phyloP scores from a whole-genome alignment of 2,113 vertebrate genomes.

The Accipiter cooperii region DNA sequence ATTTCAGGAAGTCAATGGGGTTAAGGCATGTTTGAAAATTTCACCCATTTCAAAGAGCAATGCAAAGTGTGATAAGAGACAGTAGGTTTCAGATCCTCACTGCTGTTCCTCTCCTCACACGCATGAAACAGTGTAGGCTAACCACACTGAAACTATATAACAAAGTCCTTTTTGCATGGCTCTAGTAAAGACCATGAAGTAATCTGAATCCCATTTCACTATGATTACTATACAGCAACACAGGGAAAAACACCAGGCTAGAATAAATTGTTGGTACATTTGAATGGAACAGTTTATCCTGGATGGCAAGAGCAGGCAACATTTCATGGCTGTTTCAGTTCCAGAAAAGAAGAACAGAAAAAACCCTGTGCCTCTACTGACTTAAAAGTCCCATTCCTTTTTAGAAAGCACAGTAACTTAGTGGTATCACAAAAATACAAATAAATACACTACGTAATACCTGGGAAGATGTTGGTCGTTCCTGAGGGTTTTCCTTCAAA shows the following conservation, averaged over 20 bases:
- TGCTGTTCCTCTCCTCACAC: neutral
- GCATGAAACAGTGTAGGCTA: neutral
- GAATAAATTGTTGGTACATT: neutral
- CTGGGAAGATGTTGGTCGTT: slow-evolving; percentile 89
- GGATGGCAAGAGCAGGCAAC: neutral
- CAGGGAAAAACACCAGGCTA: neutral
- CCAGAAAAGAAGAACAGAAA: neutral
- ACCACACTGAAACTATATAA: neutral
- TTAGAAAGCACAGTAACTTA: neutral
- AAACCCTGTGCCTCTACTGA: neutral
- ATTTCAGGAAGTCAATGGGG: neutral
- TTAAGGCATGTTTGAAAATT: neutral
- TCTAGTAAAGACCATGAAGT: neutral
- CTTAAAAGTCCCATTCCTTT: neutral
- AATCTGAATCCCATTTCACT: neutral
- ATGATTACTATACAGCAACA: neutral
- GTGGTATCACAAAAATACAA: neutral
- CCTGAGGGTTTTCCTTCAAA: slow-evolving; percentile 87
- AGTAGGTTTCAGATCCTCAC: neutral
- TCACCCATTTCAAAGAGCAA: neutral
- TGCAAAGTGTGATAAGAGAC: rapidly evolving
- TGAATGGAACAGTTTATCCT: neutral
- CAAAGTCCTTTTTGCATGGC: neutral
- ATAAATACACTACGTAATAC: slow-evolving; percentile 57
- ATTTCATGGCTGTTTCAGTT: neutral